phyloP scores from a whole-genome alignment of 1,140 invertebrate genomes.

The Ridgeia piscesae region DNA sequence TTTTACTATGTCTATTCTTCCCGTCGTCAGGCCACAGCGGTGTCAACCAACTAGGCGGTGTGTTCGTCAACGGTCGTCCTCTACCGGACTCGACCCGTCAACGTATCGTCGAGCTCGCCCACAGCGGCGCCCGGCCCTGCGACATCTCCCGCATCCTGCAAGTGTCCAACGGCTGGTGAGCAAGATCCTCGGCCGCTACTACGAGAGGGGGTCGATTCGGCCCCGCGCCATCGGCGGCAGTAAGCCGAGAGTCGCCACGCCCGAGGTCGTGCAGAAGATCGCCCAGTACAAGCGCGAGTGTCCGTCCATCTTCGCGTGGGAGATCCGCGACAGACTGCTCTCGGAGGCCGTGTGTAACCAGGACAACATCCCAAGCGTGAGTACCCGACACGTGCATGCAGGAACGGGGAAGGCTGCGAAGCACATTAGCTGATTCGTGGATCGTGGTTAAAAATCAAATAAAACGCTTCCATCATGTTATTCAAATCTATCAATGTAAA shows the following conservation, averaged over 20 bases:
- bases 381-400: slow-evolving; percentile 48
- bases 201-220: slow-evolving; percentile 79
- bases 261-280: slow-evolving; percentile 91
- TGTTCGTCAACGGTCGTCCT: slow-evolving; percentile 90
- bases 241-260: slow-evolving; percentile 93
- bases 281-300: slow-evolving; percentile 93
- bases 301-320: slow-evolving; percentile 96
- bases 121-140: slow-evolving; percentile 88
- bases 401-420: neutral
- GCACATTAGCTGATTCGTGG: too few species aligned
- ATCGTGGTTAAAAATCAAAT: too few species aligned
- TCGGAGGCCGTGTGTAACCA: slow-evolving; percentile 93
- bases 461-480: too few species aligned
- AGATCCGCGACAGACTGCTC: slow-evolving; percentile 90
- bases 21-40: slow-evolving; percentile 62
- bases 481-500: too few species aligned
- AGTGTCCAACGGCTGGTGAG: slow-evolving; percentile 95
- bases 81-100: slow-evolving; percentile 79
- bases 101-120: slow-evolving; percentile 88
- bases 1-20: too few species aligned
- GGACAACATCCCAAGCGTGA: slow-evolving; percentile 97
- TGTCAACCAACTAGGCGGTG: slow-evolving; percentile 86
- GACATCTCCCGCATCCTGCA: slow-evolving; percentile 93
- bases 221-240: slow-evolving; percentile 92
- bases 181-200: slow-evolving; percentile 95